Conservation (phyloP, 2,113 vertebrate genomes). For the Rhizomys pruinosus region DNA sequence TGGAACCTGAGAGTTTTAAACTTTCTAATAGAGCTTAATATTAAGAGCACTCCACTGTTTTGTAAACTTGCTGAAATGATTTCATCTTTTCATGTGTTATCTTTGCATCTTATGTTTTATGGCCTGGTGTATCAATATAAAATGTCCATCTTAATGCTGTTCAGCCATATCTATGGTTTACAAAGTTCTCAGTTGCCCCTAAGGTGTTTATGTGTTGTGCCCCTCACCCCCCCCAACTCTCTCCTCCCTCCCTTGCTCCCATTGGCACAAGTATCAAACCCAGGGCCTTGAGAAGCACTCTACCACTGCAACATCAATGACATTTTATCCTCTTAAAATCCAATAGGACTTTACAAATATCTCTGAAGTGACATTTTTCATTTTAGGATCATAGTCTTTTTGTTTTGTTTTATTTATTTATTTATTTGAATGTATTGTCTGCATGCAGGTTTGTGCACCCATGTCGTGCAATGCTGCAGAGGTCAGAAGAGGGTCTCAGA, state of each 20-base stretch:
- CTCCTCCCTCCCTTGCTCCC: neutral
- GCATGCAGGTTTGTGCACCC: too few relatives aligned
- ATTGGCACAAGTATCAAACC: neutral
- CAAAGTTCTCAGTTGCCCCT: neutral
- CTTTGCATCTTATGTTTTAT: slow-evolving; percentile 22
- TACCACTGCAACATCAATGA: neutral
- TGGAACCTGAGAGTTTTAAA: neutral
- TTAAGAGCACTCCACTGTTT: neutral
- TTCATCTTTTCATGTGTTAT: neutral
- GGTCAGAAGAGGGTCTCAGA: too few relatives aligned
- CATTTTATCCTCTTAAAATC: neutral
- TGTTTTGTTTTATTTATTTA: too few relatives aligned
- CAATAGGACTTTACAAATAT: neutral
- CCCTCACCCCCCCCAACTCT: too few relatives aligned
- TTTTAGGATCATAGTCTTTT: neutral
- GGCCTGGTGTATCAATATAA: too few relatives aligned
- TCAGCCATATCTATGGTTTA: neutral
- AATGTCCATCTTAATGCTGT: neutral
- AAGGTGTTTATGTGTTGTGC: neutral
- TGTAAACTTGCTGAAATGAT: neutral
- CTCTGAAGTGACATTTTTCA: neutral
- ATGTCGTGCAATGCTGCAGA: too few relatives aligned
- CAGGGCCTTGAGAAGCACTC: neutral
- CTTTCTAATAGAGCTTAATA: neutral
- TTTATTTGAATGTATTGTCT: too few relatives aligned